Evolutionary conservation across 2,797 vertebrate genomes (phyloP).

Genomic region (Oreortyx pictus): DNA sequence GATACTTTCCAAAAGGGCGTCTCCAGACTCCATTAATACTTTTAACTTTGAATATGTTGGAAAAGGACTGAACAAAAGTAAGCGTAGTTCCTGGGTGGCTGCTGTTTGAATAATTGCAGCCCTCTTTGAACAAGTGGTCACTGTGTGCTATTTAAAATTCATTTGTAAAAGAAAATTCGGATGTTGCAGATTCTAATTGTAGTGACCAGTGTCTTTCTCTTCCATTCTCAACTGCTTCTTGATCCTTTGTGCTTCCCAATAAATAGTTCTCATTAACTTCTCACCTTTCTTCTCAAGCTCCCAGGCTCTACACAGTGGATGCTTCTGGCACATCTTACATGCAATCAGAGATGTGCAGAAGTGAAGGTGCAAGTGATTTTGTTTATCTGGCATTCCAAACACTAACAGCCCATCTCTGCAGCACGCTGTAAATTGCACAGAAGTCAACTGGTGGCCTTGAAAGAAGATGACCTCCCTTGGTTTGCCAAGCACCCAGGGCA

Average conservation of each 20-base stretch:
- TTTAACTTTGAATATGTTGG: neutral
- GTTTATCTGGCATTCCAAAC: neutral
- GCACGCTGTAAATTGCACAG: neutral
- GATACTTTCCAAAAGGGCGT: slow-evolving; percentile 26
- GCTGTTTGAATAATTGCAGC: neutral
- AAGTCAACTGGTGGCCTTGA: neutral
- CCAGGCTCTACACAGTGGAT: neutral
- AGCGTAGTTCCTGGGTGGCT: neutral
- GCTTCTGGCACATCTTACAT: rapidly evolving
- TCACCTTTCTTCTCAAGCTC: neutral
- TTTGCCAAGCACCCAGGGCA: neutral
- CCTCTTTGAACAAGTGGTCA: neutral
- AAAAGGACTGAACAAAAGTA: neutral
- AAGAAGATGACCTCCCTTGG: neutral
- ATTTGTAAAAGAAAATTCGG: neutral
- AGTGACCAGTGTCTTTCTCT: neutral
- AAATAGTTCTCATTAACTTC: neutral
- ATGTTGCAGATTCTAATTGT: neutral
- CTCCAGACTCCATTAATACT: slow-evolving; percentile 20
- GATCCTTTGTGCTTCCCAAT: neutral
- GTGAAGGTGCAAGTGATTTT: neutral
- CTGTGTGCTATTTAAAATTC: neutral
- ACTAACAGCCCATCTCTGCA: neutral
- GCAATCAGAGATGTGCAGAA: rapidly evolving
- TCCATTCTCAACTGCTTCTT: neutral